Conservation (phyloP, 2,888 invertebrate species). For the Megastigmus dorsalis region DNA sequence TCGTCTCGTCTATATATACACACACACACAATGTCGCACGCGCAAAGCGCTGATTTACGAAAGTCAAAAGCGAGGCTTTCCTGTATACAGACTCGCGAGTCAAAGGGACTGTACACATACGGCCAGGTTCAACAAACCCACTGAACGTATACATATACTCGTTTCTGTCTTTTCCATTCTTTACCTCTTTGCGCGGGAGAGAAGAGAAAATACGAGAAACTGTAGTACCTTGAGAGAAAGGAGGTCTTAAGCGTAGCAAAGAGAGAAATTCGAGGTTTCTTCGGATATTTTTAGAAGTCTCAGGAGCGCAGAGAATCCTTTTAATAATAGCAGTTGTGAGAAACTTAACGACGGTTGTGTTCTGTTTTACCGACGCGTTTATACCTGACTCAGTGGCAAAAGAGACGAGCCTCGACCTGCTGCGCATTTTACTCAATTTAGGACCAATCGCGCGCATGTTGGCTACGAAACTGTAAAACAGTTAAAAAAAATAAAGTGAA, state of each 20-base stretch:
- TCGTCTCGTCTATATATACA: background rate
- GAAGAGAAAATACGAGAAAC: background rate
- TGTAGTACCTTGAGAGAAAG: background rate
- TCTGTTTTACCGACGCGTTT: background rate
- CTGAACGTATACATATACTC: constrained; percentile 14
- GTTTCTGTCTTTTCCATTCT: background rate
- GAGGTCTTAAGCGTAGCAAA: background rate
- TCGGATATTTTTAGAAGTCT: constrained; percentile 23
- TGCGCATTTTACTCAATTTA: background rate
- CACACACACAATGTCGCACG: background rate
- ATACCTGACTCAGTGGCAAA: background rate
- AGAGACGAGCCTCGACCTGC: too few relatives aligned
- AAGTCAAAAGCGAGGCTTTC: background rate
- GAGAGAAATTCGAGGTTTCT: background rate
- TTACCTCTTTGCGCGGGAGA: too few relatives aligned
- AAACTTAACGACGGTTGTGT: background rate
- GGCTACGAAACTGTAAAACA: too few relatives aligned
- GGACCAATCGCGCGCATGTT: background rate
- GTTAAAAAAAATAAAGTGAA: constrained; percentile 1
- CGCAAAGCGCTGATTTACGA: background rate
- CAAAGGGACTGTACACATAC: too few relatives aligned
- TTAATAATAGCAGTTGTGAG: constrained; percentile 9
- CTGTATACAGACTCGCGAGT: too few relatives aligned
- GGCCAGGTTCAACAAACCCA: too few relatives aligned
- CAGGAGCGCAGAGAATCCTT: background rate